Base-by-base conservation (phyloP, 1,140 invertebrate genomes). In the Heliconius hewitsoni region DNA sequence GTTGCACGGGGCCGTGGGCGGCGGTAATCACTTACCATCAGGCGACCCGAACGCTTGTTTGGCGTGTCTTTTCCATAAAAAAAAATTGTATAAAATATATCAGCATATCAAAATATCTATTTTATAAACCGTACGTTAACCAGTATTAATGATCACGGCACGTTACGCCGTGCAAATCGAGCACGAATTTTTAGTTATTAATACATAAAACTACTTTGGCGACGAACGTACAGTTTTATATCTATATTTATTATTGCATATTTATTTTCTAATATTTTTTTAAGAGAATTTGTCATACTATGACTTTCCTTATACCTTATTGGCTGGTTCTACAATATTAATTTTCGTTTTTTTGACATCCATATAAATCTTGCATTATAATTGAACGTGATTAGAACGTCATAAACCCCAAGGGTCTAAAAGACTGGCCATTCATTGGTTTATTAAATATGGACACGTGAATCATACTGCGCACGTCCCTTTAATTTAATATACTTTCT, bases 401-500 rank as follows among this genome's bases (percentile, higher is more conserved):
- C 13, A 66, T 66, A 66, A 27, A 16, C 13, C 60, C 23, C 60
- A 66, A 5, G 23, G 60, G 60, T 30, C 60, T 66, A 13, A 30
- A 16, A 27, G 23, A 66, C 11, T 66, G 3, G 9, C 23, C 23
- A 66, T 1, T 66, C 23, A 66, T 1, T 66, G 11, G 60, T 18
- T 66, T 30, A 30, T 4, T n/a, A 30, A 66, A 66, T 66, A 66
- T 66, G 60, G 60, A 66, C 23, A 66, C 27, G 23, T 60, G 23
- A 27, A 60, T 60, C 8, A 23, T 60, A 60, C 27, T 60, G 8
- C 9, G 57, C 57, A 23, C 9, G n/a, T 60, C 9, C 8, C 8
- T 55, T 55, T 55, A 55, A 55, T 60, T 60, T 23, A 16, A 46
- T 46, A 46, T 46, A 66, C 60, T 66, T 66, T 66, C 60, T 66